phyloP scores from a whole-genome alignment of 2,888 invertebrate genomes.

The Alviniconcha strummeri region DNA sequence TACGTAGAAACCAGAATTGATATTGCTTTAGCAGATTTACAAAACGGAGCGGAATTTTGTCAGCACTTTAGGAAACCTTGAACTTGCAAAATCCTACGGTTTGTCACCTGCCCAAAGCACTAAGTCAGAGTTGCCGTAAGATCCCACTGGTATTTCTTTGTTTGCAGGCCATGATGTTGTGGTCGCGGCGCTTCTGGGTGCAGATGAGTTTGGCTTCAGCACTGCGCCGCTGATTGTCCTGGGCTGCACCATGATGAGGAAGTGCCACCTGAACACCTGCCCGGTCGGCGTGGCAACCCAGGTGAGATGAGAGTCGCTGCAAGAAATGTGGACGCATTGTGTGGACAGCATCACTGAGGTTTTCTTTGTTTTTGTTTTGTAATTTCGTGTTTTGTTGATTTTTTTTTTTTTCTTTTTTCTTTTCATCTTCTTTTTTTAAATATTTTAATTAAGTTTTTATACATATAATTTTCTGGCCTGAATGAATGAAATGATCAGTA shows the following conservation, averaged over 20 bases:
- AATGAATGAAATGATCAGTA: too few species aligned
- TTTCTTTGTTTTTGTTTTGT: not conserved
- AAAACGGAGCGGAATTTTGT: too few species aligned
- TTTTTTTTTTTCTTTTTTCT: not conserved
- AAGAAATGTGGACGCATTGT: not conserved
- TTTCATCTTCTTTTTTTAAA: too few species aligned
- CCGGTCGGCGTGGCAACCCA: constrained; percentile 99
- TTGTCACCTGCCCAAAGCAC: too few species aligned
- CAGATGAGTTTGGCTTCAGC: constrained; percentile 98
- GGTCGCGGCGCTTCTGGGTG: constrained; percentile 95
- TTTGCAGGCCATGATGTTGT: constrained; percentile 90
- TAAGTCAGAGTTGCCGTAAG: too few species aligned
- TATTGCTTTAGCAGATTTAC: too few species aligned
- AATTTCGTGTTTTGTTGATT: not conserved
- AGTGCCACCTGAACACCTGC: constrained; percentile 98
- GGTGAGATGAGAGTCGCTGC: constrained; percentile 59
- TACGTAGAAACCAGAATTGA: too few species aligned
- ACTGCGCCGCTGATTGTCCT: constrained; percentile 98
- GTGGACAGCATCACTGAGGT: not conserved
- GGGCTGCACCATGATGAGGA: constrained; percentile 99
- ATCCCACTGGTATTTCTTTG: too few species aligned
- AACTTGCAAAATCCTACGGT: too few species aligned
- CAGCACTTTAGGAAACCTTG: too few species aligned
- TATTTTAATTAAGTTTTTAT: too few species aligned
- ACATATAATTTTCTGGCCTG: too few species aligned